Conservation (phyloP, 2,113 vertebrate genomes). For the Calidris pygmaea region DNA sequence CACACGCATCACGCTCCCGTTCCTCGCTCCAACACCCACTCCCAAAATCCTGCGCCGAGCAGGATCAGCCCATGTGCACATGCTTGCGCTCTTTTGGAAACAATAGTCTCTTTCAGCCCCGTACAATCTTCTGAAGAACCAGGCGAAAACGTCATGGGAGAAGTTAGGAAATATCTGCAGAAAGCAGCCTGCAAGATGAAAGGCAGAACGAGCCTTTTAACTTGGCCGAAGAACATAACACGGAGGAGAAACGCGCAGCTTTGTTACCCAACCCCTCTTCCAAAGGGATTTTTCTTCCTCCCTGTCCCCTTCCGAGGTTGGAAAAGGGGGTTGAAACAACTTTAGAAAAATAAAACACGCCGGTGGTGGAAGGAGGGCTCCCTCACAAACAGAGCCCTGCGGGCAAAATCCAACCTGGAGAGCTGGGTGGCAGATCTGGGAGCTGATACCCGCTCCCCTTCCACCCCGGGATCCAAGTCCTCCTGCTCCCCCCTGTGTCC, state of each 20-base stretch:
- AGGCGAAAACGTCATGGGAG: conserved; percentile 76
- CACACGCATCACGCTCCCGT: neutral
- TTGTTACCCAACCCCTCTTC: neutral
- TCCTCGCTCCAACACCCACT: conserved; percentile 63
- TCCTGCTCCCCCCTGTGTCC: neutral
- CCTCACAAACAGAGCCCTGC: neutral
- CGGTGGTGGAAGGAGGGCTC: neutral
- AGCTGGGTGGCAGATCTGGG: neutral
- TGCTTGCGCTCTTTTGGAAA: conserved; percentile 63
- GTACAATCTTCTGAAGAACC: conserved; percentile 70
- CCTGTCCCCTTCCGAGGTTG: neutral
- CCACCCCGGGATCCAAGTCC: neutral
- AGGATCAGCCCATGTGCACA: conserved; percentile 59
- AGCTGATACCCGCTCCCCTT: accelerated
- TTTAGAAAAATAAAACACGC: neutral
- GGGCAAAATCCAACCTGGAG: neutral
- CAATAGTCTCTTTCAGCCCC: conserved; percentile 78
- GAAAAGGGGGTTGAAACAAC: neutral
- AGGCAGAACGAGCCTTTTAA: conserved; percentile 68
- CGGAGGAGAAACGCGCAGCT: neutral
- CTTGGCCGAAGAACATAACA: conserved; percentile 9
- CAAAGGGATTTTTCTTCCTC: neutral
- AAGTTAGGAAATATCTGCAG: conserved; percentile 77
- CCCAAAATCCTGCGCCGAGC: conserved; percentile 66
- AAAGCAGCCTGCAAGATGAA: conserved; percentile 70